A percentile compares a stretch with the other conserved stretches of the same genome.
Evolutionary conservation across 2,888 invertebrate genomes (phyloP).

Genomic region (Unio pictorum): DNA sequence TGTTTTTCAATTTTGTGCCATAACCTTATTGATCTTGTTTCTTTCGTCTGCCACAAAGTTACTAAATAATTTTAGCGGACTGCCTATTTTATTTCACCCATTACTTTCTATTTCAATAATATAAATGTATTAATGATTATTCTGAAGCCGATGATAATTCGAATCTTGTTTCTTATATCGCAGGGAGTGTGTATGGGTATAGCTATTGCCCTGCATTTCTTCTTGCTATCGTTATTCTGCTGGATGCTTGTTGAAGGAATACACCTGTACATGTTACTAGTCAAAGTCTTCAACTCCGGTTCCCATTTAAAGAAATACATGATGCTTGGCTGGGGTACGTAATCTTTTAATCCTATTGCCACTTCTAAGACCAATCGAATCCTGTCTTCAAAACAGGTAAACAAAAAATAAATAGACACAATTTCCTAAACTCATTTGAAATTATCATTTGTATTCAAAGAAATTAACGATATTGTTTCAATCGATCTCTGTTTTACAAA

Average conservation of each 20-base stretch:
- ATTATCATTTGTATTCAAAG: too few species aligned
- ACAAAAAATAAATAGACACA: too few species aligned
- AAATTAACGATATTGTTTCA: too few species aligned
- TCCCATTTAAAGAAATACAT: slow-evolving; percentile 56
- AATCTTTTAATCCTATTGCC: not conserved
- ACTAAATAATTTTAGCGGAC: too few species aligned
- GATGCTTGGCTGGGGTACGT: slow-evolving; percentile 61
- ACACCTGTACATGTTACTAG: slow-evolving; percentile 61
- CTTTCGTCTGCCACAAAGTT: too few species aligned
- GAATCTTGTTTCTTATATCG: slow-evolving; percentile 5
- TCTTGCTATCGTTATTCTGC: slow-evolving; percentile 57
- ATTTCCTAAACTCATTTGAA: too few species aligned
- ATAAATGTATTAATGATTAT: not conserved
- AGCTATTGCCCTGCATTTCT: slow-evolving; percentile 57
- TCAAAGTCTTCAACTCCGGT: slow-evolving; percentile 57
- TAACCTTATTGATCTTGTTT: too few species aligned
- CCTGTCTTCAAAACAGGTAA: too few species aligned
- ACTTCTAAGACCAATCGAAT: too few species aligned
- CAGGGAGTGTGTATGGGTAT: slow-evolving; percentile 56
- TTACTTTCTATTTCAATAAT: not conserved
- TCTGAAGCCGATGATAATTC: not conserved
- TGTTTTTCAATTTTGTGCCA: too few species aligned
- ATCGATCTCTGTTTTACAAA: too few species aligned
- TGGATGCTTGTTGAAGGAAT: slow-evolving; percentile 67
- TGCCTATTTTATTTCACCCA: not conserved